Percentiles rank a stretch among this genome's conserved stretches.
phyloP scores from a whole-genome alignment of 2,888 invertebrate species.

The Drosophila recens region DNA sequence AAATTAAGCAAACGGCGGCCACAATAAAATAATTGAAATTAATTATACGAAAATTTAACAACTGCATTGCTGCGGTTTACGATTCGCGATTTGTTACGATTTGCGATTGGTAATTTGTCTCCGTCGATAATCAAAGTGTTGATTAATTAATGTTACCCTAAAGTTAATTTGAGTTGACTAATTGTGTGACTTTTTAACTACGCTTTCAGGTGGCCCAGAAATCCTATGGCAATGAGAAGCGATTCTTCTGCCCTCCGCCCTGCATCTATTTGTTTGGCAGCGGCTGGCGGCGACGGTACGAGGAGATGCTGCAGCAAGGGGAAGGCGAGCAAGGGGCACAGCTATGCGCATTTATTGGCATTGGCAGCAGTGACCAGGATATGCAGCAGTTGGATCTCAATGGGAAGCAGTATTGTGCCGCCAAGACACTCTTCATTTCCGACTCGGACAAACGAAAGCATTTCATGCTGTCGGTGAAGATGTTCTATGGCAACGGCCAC shows the following conservation, averaged over 20 bases:
- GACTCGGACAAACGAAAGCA: conserved; percentile 99
- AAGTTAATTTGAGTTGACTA: conserved; percentile 10
- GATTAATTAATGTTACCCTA: conserved; percentile 24
- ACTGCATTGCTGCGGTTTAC: conserved; percentile 75
- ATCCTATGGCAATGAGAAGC: conserved; percentile 99
- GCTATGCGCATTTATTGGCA: conserved; percentile 99
- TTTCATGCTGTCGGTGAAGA: conserved; percentile 99
- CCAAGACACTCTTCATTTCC: conserved; percentile 99
- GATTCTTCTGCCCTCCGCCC: conserved; percentile 99
- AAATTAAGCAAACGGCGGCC: conserved; percentile 78
- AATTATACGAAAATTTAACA: conserved; percentile 82
- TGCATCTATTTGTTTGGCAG: conserved; percentile 99
- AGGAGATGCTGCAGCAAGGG: conserved; percentile 95
- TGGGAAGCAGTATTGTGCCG: conserved; percentile 99
- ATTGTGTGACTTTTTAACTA: conserved; percentile 3
- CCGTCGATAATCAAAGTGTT: conserved; percentile 54
- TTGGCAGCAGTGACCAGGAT: conserved; percentile 99
- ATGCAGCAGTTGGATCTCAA: conserved; percentile 99
- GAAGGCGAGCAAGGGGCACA: conserved; percentile 96
- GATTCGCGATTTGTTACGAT: conserved; percentile 39
- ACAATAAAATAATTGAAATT: conserved; percentile 82
- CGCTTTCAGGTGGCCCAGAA: conserved; percentile 95
- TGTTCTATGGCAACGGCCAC: conserved; percentile 99
- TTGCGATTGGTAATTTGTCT: conserved; percentile 33
- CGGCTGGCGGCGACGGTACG: conserved; percentile 98